These are phyloP conservation scores for Pelochelys cantorii DNA, from an alignment of 2,797 vertebrate genomes.

Conservation along the genomic window DNA sequence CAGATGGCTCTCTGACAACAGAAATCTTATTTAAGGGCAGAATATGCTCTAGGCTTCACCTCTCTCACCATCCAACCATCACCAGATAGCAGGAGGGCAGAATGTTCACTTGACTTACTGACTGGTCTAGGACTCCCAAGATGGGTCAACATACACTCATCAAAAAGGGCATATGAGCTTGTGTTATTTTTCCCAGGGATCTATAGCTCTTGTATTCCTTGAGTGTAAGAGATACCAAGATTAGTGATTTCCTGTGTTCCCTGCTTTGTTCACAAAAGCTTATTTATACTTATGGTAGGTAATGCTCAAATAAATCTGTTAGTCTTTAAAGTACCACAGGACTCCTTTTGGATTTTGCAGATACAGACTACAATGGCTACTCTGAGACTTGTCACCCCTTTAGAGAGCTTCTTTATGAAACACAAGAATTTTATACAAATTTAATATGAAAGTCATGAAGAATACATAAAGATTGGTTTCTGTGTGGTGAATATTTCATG, in stretches of 20 bases:
- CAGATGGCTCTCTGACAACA: not conserved
- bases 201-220: not conserved
- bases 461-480: not conserved
- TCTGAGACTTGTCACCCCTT: not conserved
- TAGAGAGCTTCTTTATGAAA: not conserved
- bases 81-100: not conserved
- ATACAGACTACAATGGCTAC: too few relatives aligned
- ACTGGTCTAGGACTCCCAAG: not conserved
- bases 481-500: not conserved
- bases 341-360: too few relatives aligned
- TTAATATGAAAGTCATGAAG: not conserved
- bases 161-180: not conserved
- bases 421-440: not conserved
- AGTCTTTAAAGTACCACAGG: too few relatives aligned
- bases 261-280: not conserved
- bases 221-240: not conserved
- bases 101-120: not conserved
- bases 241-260: not conserved
- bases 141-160: not conserved
- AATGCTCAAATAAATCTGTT: too few relatives aligned
- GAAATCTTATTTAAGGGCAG: not conserved
- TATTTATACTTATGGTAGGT: too few relatives aligned
- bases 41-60: not conserved
- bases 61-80: not conserved
- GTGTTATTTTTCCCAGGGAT: not conserved